Base-by-base conservation (phyloP, 2,888 invertebrate species). In the Drosophila kambysellisi region DNA sequence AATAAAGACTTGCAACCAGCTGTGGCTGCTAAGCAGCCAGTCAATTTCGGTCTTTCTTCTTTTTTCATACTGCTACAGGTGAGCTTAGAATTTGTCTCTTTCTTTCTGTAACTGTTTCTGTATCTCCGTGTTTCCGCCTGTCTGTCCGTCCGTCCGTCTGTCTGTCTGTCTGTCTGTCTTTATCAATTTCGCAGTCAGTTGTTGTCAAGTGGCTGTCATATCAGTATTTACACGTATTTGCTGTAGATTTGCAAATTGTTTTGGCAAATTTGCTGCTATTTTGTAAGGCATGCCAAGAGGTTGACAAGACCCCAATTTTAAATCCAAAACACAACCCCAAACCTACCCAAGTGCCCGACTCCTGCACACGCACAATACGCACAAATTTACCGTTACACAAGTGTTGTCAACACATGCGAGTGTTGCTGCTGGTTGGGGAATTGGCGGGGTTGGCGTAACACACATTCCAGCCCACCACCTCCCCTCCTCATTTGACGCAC, bases 191-290 rank as follows among this genome's bases (percentile, higher is more conserved):
- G 41, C 48, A 69, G 69, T 37, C 58, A 58, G 77, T 61, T 65
- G 79, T 74, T 78, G 79, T 74, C 86, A 85, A 86, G 88, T 84
- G 88, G 70, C 84, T 91, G 90, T 85, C 90, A 89, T 88, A 90
- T 91, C 91, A 82, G 89, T 83, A 83, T 91, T 87, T 88, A 88
- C 88, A 86, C 74, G 82, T 78, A 88, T 88, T 88, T 83, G 83
- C 81, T 70, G 81, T 83, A 82, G 86, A 91, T 90, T 90, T 90
- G 90, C 90, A 91, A 91, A 91, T 91, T 91, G 91, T 91, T 91
- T 84, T 91, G 84, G 88, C 89, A 88, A 91, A 91, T 91, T 91
- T 89, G 85, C 87, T 78, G 89, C 79, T 82, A 89, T 86, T 87
- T 85, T 72, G 86, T 76, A 68, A 81, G 70, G 71, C 75, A 76